Evolutionary conservation across 2,888 invertebrate genomes (phyloP).

Genomic region (Saturnia japonica): DNA sequence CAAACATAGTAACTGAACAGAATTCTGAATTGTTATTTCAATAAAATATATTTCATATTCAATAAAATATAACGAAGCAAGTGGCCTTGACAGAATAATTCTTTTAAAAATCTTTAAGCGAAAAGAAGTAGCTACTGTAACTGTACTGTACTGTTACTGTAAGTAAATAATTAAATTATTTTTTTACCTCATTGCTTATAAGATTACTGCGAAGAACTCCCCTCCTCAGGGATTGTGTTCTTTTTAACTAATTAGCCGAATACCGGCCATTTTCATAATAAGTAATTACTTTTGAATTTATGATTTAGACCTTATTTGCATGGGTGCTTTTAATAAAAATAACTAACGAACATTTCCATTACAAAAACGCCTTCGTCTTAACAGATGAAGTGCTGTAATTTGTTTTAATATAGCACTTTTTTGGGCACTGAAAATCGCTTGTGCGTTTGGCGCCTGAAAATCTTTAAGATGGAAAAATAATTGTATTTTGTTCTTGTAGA

Average conservation of each 20-base stretch:
- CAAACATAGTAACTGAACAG: not conserved
- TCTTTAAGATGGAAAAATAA: too few species aligned
- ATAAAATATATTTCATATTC: not conserved
- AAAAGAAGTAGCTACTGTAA: constrained; percentile 5
- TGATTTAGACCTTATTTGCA: not conserved
- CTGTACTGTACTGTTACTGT: not conserved
- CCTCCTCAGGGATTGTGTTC: not conserved
- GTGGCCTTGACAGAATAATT: not conserved
- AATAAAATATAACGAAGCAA: not conserved
- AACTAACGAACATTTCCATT: not conserved
- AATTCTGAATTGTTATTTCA: not conserved
- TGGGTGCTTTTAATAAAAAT: not conserved
- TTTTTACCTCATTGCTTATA: constrained; percentile 6
- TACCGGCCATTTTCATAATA: constrained; percentile 8
- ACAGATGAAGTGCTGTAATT: not conserved
- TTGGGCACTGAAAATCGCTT: too few species aligned
- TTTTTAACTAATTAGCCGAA: constrained; percentile 13
- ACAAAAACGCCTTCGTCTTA: not conserved
- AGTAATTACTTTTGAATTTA: constrained; percentile 14
- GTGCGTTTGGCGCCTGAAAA: too few species aligned
- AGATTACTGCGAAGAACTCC: not conserved
- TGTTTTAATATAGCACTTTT: too few species aligned
- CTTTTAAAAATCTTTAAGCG: constrained; percentile 3
- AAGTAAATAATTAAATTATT: not conserved
- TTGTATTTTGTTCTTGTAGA: too few species aligned